Percentiles rank a stretch among this genome's conserved stretches.
Evolutionary conservation across 2,888 invertebrate genomes (phyloP).

Genomic region (Carabus problematicus): DNA sequence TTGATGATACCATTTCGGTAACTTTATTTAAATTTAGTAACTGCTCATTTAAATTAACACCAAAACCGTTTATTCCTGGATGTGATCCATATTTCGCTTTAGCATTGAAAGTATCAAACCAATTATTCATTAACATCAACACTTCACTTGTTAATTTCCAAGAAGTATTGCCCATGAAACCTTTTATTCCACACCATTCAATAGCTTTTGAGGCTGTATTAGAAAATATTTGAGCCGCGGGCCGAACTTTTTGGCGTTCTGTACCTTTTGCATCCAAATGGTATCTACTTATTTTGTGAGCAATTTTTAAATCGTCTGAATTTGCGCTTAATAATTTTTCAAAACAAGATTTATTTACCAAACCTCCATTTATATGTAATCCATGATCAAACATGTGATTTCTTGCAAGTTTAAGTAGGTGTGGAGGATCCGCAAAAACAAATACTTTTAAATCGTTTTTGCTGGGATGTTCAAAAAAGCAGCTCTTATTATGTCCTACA

Average conservation of each 20-base stretch:
- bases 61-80: constrained; percentile 41
- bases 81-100: constrained; percentile 24
- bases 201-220: constrained; percentile 44
- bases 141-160: constrained; percentile 26
- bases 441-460: constrained; percentile 8
- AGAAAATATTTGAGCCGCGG: constrained; percentile 43
- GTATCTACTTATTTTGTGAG: constrained; percentile 44
- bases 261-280: constrained; percentile 44
- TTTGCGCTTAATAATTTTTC: constrained; percentile 1
- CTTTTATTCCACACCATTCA: constrained; percentile 39
- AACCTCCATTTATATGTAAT: constrained; percentile 2
- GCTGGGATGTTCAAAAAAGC: constrained; percentile 21
- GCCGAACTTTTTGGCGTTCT: constrained; percentile 40
- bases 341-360: constrained; percentile 10
- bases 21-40: constrained; percentile 43
- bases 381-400: constrained; percentile 12
- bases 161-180: constrained; percentile 16
- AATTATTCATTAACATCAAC: constrained; percentile 36
- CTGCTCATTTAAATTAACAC: constrained; percentile 46
- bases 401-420: constrained; percentile 14
- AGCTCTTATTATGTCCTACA: constrained; percentile 4
- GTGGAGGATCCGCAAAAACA: constrained; percentile 17
- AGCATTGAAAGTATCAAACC: constrained; percentile 43
- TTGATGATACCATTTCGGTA: constrained; percentile 37
- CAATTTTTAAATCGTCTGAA: constrained; percentile 24